Evolutionary conservation across 2,888 invertebrate genomes (phyloP), one percentile per base, ranked within the genome.

Genomic region (Drosophila rubida): DNA sequence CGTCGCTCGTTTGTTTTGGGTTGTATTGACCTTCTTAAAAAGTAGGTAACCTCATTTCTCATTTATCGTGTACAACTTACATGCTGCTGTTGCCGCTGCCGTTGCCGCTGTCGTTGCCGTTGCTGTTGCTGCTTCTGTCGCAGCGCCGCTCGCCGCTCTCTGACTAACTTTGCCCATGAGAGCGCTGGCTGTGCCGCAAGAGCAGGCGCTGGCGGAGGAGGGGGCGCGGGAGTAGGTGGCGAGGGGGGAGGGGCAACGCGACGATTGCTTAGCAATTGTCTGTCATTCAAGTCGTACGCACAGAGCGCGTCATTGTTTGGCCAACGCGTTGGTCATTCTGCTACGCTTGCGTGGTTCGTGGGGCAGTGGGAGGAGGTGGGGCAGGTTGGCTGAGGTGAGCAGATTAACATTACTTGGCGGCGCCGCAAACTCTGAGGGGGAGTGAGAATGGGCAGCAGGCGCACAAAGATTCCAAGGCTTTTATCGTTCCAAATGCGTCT

Each of bases 31-130:
- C 90, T 90, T 90, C 90, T 90, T 90, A 82, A 87, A 90, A 90
- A 90, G 90, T 90, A 90, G 90, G 90, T 90, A 90, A 90, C 90
- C 90, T 90, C 90, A 90, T 90, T 90, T 90, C 88, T 84, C 89
- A 90, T 90, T 87, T 89, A 89, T 89, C 90, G 90, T 90, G 85
- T 89, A 89, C 87, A 87, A 84, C 81, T 88, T 86, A 88, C 88
- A 86, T 82, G 82, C 84, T 58, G 79, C 66, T 62, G 60, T 46
- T 46, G 45, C 54, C 27, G 45, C 39, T 44, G 68, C 11, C 45
- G 42, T 39, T 53, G 48, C 35, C 22, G 41, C 57, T 51, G 57
- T 27, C 39, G 46, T 57, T 53, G 41, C 57, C 48, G 57, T 27
- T 32, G 46, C 64, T 53, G 53, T 35, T 39, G 57, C 59, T 49